Evolutionary conservation across 1,140 invertebrate genomes (phyloP), one percentile per base, ranked within the genome.

Genomic region (Agrilus planipennis): DNA sequence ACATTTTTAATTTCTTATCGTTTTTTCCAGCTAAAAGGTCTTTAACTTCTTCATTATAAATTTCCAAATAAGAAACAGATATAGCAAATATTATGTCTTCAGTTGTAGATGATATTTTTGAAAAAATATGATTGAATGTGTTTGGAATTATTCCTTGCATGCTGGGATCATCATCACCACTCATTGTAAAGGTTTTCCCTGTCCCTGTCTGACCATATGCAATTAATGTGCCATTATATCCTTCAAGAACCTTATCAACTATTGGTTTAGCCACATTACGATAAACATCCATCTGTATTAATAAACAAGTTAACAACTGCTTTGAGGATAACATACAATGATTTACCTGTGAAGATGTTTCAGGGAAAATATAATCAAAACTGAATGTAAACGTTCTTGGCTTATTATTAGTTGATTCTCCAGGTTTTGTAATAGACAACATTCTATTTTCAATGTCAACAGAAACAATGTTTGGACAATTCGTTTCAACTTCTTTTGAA

Each of bases 131-230:
- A 18, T 94, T 89, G 65, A 98, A 98, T 5, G 90, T 89, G 52
- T 93, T 83, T 0, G 93, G 93, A 45, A 98, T 98, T 36, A 96
- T 91, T 35, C 91, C 92, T 47, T 86, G 75, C 5, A 86, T 68
- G 0, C 88, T 81, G 6, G 79, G 79, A 16, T 77, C 74, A 43
- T 86, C 75, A 47, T 79, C 69, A 14, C 91, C 92, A 48, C 90
- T 88, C 91, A 96, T 95, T 11, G 91, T 95, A 56, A 85, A 94
- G 0, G 92, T 95, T 67, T 96, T 96, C 1, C 92, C 92, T 1
- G 90, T 94, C n/a, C 90, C 91, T 0, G 91, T 94, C 66, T 95
- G 91, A 0, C 92, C 92, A 62, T 96, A 96, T 1, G 92, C 92
- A 67, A 96, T 89, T 25, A 96, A 92, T 1, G 92, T 96, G 2